Percentiles rank a stretch among this genome's conserved stretches.
These are phyloP conservation scores for Temnothorax rugatulus DNA, from an alignment of 2,888 invertebrate species.

Conservation along the genomic window DNA sequence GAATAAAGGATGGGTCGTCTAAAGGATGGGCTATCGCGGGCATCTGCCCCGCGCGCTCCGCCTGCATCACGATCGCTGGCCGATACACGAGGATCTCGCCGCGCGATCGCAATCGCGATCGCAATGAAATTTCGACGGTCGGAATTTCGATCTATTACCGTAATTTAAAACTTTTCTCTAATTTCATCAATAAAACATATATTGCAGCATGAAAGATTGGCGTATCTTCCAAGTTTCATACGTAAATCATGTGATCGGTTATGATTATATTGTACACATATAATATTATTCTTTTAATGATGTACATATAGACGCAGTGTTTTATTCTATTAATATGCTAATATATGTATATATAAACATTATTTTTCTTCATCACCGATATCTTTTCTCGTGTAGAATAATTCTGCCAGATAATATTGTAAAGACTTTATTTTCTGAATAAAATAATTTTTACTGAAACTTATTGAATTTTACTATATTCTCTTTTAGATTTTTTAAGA, in stretches of 20 bases:
- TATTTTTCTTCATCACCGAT: neutral
- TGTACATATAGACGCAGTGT: neutral
- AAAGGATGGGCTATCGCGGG: conserved; percentile 57
- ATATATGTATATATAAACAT: neutral
- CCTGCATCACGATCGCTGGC: conserved; percentile 51
- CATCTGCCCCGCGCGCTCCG: conserved; percentile 47
- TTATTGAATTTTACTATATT: neutral
- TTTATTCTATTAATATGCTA: neutral
- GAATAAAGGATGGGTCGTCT: conserved; percentile 75
- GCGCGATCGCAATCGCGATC: conserved; percentile 42
- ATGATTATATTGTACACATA: neutral
- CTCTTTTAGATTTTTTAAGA: neutral
- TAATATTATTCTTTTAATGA: neutral
- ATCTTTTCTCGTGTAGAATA: neutral
- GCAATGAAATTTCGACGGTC: conserved; percentile 26
- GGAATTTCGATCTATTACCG: conserved; percentile 21
- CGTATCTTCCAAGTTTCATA: neutral
- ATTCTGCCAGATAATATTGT: neutral
- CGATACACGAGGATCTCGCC: conserved; percentile 45
- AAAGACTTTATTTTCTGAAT: neutral
- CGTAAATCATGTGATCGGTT: neutral
- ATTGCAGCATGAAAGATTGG: neutral
- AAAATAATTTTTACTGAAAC: neutral
- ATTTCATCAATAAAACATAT: neutral
- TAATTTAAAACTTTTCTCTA: conserved; percentile 6